Evolutionary conservation across 2,797 vertebrate genomes (phyloP).

Genomic region (Sebastes taczanowskii): DNA sequence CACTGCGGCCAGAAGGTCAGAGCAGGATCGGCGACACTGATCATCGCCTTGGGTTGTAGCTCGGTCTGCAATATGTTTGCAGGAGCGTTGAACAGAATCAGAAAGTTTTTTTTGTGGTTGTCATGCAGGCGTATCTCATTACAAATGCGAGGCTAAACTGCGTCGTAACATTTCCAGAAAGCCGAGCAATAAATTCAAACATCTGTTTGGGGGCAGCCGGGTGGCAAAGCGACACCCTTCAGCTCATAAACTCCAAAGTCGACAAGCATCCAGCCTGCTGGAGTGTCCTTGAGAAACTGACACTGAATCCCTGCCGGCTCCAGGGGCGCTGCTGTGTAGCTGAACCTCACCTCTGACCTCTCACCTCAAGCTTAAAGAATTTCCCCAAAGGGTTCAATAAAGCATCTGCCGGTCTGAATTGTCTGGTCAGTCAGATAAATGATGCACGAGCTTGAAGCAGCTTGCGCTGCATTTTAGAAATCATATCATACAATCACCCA

Average conservation of each 20-base stretch:
- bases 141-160: neutral
- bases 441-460: neutral
- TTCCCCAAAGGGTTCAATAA: conserved; percentile 55
- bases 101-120: neutral
- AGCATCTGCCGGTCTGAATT: conserved; percentile 8
- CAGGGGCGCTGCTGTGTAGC: conserved; percentile 1
- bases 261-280: conserved; percentile 7
- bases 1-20: conserved; percentile 45
- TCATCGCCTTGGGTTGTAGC: neutral
- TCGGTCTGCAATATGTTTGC: neutral
- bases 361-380: conserved; percentile 56
- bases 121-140: neutral
- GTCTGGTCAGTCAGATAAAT: conserved; percentile 15
- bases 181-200: conserved; percentile 38
- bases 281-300: conserved; percentile 29
- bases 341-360: conserved; percentile 42
- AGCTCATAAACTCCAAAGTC: conserved; percentile 36
- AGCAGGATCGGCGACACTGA: neutral
- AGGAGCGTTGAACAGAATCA: neutral
- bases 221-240: conserved; percentile 27
- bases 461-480: conserved; percentile 9
- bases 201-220: conserved; percentile 43
- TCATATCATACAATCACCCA: conserved; percentile 30
- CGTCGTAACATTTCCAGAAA: conserved; percentile 33
- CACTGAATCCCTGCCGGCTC: conserved; percentile 25